Conservation (phyloP, 2,113 vertebrate species). For the Numida meleagris region DNA sequence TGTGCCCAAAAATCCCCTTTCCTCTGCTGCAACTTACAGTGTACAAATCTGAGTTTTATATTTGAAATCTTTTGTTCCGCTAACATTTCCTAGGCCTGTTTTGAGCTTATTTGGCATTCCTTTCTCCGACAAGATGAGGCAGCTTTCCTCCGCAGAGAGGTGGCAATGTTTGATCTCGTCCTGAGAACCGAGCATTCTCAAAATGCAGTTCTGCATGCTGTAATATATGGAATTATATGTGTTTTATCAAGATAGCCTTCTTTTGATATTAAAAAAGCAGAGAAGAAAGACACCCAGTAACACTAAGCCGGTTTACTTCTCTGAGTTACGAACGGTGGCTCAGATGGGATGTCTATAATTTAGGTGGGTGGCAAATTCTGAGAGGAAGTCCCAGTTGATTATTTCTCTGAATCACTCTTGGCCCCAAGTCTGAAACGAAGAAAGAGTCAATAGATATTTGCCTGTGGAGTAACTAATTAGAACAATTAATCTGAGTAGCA, state of each 20-base stretch:
- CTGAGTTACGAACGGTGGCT: background rate
- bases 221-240: background rate
- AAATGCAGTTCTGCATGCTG: background rate
- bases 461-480: conserved; percentile 41
- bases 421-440: background rate
- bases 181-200: background rate
- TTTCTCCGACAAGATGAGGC: background rate
- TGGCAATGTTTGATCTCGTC: background rate
- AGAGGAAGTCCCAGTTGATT: background rate
- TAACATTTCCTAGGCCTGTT: background rate
- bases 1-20: background rate
- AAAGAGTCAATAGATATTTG: conserved; percentile 15
- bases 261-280: background rate
- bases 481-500: conserved; percentile 21
- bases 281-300: background rate
- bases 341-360: background rate
- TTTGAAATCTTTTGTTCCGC: background rate
- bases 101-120: background rate
- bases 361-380: background rate
- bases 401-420: conserved; percentile 7
- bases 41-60: background rate
- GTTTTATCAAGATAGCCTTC: background rate
- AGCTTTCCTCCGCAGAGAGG: background rate
- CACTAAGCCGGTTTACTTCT: background rate
- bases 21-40: background rate